phyloP scores from a whole-genome alignment of 2,113 vertebrate species.

The Pangasianodon gigas region DNA sequence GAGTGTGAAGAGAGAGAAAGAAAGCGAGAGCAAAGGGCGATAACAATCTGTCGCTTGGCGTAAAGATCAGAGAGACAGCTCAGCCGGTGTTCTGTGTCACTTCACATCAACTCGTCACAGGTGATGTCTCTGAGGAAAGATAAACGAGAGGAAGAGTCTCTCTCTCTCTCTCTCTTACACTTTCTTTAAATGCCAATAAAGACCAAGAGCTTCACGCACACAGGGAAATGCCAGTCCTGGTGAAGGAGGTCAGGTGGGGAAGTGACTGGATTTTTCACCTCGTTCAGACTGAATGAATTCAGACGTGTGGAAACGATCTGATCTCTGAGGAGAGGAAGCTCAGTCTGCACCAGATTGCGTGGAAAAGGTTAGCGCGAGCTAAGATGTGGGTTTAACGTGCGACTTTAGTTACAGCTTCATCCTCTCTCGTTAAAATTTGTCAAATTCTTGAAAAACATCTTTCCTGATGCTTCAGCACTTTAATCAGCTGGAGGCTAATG shows the following conservation, averaged over 20 bases:
- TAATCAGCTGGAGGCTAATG: not conserved
- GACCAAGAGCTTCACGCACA: conserved; percentile 62
- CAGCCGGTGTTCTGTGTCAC: conserved; percentile 58
- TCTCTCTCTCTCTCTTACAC: conserved; percentile 19
- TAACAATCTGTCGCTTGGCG: conserved; percentile 62
- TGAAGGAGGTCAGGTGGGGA: conserved; percentile 57
- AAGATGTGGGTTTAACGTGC: not conserved
- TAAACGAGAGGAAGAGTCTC: conserved; percentile 9
- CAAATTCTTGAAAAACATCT: not conserved
- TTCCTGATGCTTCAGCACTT: not conserved
- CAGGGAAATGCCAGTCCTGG: conserved; percentile 68
- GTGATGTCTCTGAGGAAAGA: conserved; percentile 7
- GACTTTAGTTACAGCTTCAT: not conserved
- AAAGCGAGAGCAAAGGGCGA: conserved; percentile 60
- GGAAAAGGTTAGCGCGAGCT: not conserved
- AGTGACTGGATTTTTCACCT: not conserved
- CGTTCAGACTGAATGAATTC: not conserved
- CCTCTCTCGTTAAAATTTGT: not conserved
- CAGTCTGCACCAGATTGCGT: not conserved
- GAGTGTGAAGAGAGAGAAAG: conserved; percentile 42
- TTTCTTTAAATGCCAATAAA: conserved; percentile 68
- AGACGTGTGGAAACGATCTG: not conserved
- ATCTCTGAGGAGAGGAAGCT: not conserved
- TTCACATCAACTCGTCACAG: conserved; percentile 61
- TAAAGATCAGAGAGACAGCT: conserved; percentile 66